These are phyloP conservation scores for Mantis religiosa DNA, from an alignment of 2,888 invertebrate species.

Conservation along the genomic window DNA sequence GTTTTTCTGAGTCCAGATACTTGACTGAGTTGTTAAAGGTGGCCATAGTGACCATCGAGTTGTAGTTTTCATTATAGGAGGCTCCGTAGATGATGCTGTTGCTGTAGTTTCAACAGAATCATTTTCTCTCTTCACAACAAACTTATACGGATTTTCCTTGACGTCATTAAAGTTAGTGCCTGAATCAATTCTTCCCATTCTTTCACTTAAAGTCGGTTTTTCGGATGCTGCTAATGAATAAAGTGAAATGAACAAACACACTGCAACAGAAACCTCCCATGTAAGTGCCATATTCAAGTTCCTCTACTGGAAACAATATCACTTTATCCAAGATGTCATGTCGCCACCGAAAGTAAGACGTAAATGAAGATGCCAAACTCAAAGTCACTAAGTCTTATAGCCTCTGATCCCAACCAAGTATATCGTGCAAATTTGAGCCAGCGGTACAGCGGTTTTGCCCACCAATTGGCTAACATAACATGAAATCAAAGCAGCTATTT, in stretches of 20 bases:
- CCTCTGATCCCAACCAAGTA: not conserved
- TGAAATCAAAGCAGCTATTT: not conserved
- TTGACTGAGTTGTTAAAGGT: not conserved
- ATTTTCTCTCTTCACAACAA: not conserved
- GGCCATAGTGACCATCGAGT: not conserved
- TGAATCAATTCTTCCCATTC: not conserved
- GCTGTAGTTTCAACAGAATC: not conserved
- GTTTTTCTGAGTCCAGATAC: not conserved
- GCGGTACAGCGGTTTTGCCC: not conserved
- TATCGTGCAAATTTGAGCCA: not conserved
- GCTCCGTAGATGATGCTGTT: not conserved
- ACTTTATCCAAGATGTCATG: not conserved
- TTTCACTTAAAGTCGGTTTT: not conserved
- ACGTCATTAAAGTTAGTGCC: not conserved
- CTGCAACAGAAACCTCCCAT: not conserved
- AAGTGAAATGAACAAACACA: not conserved
- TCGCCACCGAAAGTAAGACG: not conserved
- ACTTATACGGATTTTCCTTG: not conserved
- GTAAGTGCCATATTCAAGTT: not conserved
- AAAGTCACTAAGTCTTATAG: not conserved
- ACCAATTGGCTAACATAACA: not conserved
- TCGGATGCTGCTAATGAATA: not conserved
- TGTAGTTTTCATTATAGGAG: not conserved
- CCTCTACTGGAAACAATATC: not conserved
- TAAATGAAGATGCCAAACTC: not conserved